Conservation (phyloP, 64 coral and sea anemone species). For the Hydrozoanthus tunicans region DNA sequence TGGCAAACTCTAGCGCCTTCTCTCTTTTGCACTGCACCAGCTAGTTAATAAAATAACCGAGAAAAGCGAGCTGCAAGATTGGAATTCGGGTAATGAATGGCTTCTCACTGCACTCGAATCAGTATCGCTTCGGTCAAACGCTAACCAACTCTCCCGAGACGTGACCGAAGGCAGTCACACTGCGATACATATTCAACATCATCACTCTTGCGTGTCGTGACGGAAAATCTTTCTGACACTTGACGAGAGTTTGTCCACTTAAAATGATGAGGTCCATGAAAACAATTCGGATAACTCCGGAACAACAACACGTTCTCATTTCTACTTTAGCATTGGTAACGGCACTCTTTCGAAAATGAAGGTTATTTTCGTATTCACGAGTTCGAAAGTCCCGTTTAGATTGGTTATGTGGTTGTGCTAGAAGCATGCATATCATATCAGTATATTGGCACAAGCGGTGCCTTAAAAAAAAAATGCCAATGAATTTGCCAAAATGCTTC, state of each 20-base stretch:
- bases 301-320: neutral
- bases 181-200: constrained; percentile 30
- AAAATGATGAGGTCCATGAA: neutral
- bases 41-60: constrained; percentile 28
- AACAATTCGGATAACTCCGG: neutral
- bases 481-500: neutral
- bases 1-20: neutral
- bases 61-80: constrained; percentile 22
- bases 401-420: neutral
- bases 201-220: constrained; percentile 53
- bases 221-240: constrained; percentile 27
- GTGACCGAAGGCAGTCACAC: constrained; percentile 23
- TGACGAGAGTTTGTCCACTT: neutral
- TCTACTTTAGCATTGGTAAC: neutral
- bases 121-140: constrained; percentile 10
- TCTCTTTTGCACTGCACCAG: neutral
- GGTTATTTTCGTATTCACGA: neutral
- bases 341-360: neutral
- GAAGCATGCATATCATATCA: neutral
- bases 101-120: neutral
- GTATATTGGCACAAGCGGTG: neutral
- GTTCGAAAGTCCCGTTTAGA: neutral
- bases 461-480: neutral
- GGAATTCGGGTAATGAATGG: constrained; percentile 29
- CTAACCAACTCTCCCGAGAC: neutral